Percentiles rank a stretch among this genome's conserved stretches.
Conservation (phyloP, 2,888 invertebrate species). For the Unio pictorum region DNA sequence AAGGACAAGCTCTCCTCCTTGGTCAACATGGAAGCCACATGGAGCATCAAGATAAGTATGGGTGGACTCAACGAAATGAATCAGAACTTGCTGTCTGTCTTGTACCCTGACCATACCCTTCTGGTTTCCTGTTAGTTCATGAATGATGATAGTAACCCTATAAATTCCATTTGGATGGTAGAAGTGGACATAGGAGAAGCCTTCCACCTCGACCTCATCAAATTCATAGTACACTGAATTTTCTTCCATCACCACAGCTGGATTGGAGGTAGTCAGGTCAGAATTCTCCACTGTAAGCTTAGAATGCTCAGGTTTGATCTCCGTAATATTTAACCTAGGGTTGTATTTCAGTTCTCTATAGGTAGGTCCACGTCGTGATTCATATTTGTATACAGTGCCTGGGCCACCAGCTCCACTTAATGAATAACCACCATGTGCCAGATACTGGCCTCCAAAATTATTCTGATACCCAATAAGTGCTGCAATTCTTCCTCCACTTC, state of each 20-base stretch:
- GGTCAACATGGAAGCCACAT: slow-evolving; percentile 55
- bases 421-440: slow-evolving; percentile 39
- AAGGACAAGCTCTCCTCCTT: slow-evolving; percentile 50
- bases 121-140: slow-evolving; percentile 57
- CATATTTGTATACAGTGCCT: slow-evolving; percentile 58
- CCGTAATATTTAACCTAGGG: slow-evolving; percentile 44
- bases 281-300: slow-evolving; percentile 50
- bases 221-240: slow-evolving; percentile 47
- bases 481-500: slow-evolving; percentile 56
- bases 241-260: slow-evolving; percentile 54
- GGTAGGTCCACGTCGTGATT: slow-evolving; percentile 50
- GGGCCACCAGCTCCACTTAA: slow-evolving; percentile 46
- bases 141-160: slow-evolving; percentile 43
- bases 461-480: slow-evolving; percentile 44
- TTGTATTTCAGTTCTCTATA: slow-evolving; percentile 60
- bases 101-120: slow-evolving; percentile 53
- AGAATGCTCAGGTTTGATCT: slow-evolving; percentile 49
- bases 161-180: slow-evolving; percentile 41
- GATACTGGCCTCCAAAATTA: slow-evolving; percentile 49
- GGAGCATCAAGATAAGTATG: slow-evolving; percentile 58
- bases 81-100: slow-evolving; percentile 40
- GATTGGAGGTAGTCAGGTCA: slow-evolving; percentile 41
- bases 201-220: slow-evolving; percentile 56
- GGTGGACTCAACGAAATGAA: slow-evolving; percentile 52
- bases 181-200: slow-evolving; percentile 55